A percentile compares a stretch with the other conserved stretches of the same genome.
phyloP scores from a whole-genome alignment of 2,113 vertebrate genomes.

The Hydropotes inermis region DNA sequence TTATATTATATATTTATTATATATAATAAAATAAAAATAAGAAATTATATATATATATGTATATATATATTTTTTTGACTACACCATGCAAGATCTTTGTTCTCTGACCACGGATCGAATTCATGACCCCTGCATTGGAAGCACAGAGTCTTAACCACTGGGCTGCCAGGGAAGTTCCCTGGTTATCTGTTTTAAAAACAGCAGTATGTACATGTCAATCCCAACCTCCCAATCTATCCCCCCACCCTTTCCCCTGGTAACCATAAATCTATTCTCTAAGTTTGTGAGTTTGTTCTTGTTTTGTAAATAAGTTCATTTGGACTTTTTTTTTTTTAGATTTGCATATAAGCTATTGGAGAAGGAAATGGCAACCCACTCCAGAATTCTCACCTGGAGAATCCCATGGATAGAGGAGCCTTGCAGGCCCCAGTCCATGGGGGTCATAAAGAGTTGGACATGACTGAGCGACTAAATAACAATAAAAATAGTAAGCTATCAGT shows the following conservation, averaged over 20 bases:
- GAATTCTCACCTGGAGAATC: not conserved
- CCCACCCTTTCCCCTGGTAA: not conserved
- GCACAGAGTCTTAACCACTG: not conserved
- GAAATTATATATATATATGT: no score
- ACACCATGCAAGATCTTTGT: not conserved
- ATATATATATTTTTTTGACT: not conserved
- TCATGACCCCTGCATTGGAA: not conserved
- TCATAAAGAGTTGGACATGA: not conserved
- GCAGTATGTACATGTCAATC: not conserved
- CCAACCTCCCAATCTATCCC: not conserved
- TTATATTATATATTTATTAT: not conserved
- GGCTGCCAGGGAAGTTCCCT: not conserved
- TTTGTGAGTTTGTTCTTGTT: not conserved
- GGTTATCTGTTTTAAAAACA: not conserved
- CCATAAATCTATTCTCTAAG: not conserved
- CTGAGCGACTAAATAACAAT: not conserved
- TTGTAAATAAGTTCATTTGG: not conserved
- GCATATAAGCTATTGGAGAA: not conserved
- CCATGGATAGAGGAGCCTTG: not conserved
- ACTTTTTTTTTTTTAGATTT: not conserved
- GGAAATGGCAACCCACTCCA: not conserved
- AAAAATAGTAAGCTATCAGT: not conserved
- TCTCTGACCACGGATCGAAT: not conserved
- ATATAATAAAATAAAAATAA: no score
- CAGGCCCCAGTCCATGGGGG: not conserved